phyloP scores from a whole-genome alignment of 2,113 vertebrate species.

The Romanogobio albipinnatus region DNA sequence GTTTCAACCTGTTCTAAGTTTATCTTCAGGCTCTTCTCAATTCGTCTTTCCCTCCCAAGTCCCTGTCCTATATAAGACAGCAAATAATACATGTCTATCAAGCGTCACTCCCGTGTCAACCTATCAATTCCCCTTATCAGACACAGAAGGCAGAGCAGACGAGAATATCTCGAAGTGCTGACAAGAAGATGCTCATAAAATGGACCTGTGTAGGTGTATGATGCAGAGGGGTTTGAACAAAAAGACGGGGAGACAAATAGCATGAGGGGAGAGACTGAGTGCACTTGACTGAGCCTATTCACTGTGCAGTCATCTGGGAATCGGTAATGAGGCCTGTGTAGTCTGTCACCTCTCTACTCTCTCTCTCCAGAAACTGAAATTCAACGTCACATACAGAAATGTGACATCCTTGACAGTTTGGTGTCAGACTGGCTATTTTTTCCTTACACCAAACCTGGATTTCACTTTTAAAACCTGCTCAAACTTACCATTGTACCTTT shows the following conservation, averaged over 20 bases:
- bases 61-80: slow-evolving; percentile 21
- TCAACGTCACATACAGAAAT: slow-evolving; percentile 57
- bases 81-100: slow-evolving; percentile 43
- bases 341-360: slow-evolving; percentile 58
- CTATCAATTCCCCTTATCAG: slow-evolving; percentile 23
- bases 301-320: slow-evolving; percentile 53
- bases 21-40: slow-evolving; percentile 28
- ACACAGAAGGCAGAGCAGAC: slow-evolving; percentile 30
- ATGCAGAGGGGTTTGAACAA: slow-evolving; percentile 32
- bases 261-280: slow-evolving; percentile 48
- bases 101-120: slow-evolving; percentile 27
- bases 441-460: slow-evolving; percentile 37
- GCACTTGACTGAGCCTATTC: slow-evolving; percentile 54
- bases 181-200: slow-evolving; percentile 33
- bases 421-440: slow-evolving; percentile 69
- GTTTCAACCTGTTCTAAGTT: slow-evolving; percentile 31
- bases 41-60: slow-evolving; percentile 10
- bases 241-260: slow-evolving; percentile 15
- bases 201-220: slow-evolving; percentile 43
- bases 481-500: neutral
- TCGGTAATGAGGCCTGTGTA: slow-evolving; percentile 55
- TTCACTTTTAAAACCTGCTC: slow-evolving; percentile 19
- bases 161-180: slow-evolving; percentile 40
- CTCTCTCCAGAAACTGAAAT: slow-evolving; percentile 29
- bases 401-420: slow-evolving; percentile 83